Evolutionary conservation across 1,140 invertebrate genomes (phyloP).

Genomic region (Megalopta genalis): DNA sequence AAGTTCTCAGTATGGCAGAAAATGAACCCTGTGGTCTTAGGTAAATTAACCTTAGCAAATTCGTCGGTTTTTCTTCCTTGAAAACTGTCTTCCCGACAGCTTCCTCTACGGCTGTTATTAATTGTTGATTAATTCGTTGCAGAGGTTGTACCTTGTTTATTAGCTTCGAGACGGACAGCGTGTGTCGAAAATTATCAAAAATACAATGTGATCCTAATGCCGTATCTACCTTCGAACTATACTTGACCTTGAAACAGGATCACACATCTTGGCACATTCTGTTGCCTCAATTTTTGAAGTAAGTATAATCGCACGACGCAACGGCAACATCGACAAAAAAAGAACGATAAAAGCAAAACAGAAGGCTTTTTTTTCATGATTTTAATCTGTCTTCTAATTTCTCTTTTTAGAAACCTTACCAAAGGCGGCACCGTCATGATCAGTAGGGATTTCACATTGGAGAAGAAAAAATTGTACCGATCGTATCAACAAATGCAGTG

Average conservation of each 20-base stretch:
- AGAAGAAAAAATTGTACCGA: slow-evolving; percentile 93
- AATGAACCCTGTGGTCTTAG: slow-evolving; percentile 91
- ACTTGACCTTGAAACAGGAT: slow-evolving; percentile 90
- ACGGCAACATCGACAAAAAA: too few species aligned
- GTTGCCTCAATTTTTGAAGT: slow-evolving; percentile 92
- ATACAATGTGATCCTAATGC: slow-evolving; percentile 91
- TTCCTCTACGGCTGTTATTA: too few species aligned
- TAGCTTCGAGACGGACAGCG: slow-evolving; percentile 85
- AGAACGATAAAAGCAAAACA: not conserved
- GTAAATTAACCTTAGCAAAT: slow-evolving; percentile 56
- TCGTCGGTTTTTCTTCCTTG: too few species aligned
- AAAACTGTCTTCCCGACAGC: too few species aligned
- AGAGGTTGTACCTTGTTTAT: slow-evolving; percentile 88
- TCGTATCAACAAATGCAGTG: slow-evolving; percentile 82
- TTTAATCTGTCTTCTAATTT: slow-evolving; percentile 47
- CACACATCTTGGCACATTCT: slow-evolving; percentile 90
- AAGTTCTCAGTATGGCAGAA: slow-evolving; percentile 89
- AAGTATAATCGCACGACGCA: slow-evolving; percentile 75
- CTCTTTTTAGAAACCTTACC: slow-evolving; percentile 86
- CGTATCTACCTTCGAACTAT: slow-evolving; percentile 92
- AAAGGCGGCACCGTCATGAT: slow-evolving; percentile 91
- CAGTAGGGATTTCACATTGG: slow-evolving; percentile 89
- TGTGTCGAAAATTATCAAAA: slow-evolving; percentile 82
- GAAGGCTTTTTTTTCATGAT: not conserved
- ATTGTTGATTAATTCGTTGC: slow-evolving; percentile 56